These are phyloP conservation scores for Tenthredo livida DNA, from an alignment of 2,888 invertebrate species.

Conservation along the genomic window DNA sequence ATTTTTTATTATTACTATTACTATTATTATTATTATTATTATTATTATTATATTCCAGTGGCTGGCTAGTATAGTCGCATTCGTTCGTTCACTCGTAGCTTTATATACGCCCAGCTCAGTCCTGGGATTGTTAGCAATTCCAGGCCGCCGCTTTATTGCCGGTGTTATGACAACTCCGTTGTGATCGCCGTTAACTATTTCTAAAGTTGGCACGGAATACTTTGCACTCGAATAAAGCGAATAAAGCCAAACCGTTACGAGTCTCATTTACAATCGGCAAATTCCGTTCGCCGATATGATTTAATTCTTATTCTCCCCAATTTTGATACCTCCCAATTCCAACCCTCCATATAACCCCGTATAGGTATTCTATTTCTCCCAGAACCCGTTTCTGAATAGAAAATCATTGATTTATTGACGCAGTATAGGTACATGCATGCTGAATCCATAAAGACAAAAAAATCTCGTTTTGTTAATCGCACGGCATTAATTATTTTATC, in stretches of 20 bases:
- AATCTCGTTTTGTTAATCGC: neutral
- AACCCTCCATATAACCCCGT: neutral
- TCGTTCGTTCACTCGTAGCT: conserved; percentile 7
- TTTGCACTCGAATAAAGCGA: conserved; percentile 62
- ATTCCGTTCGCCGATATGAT: conserved; percentile 37
- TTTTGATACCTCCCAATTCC: neutral
- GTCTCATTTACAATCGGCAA: conserved; percentile 56
- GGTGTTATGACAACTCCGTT: conserved; percentile 47
- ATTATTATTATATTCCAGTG: conserved; percentile 16
- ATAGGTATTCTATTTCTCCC: neutral
- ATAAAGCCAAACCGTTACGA: conserved; percentile 64
- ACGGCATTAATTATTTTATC: neutral
- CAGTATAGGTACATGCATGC: too few species aligned
- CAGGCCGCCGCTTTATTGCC: conserved; percentile 45
- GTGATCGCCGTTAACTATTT: conserved; percentile 61
- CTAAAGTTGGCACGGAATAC: conserved; percentile 66
- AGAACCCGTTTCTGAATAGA: neutral
- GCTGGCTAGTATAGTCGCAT: neutral
- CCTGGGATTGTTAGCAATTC: conserved; percentile 43
- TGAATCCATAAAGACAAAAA: neutral
- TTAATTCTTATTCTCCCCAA: conserved; percentile 9
- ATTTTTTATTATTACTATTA: conserved; percentile 19
- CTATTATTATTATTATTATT: neutral
- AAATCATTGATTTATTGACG: neutral
- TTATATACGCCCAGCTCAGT: conserved; percentile 24